Conservation (phyloP, 2,888 invertebrate species). For the Drosophila tripunctata region DNA sequence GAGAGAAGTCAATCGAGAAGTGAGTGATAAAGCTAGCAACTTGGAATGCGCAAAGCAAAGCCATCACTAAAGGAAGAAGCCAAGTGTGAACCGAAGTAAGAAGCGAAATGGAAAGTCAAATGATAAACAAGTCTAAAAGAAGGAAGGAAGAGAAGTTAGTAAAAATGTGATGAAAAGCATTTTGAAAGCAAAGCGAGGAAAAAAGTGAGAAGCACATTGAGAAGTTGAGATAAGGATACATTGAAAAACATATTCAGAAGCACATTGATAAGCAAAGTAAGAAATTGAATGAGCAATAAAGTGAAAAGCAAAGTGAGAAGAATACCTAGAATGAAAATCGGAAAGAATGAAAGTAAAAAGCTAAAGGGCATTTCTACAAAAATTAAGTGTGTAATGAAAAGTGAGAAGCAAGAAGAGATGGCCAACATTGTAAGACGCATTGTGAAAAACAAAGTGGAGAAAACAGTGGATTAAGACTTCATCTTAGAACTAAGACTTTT, state of each 20-base stretch:
- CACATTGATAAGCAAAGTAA: too few species aligned
- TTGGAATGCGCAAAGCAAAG: not conserved
- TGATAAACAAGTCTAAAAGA: not conserved
- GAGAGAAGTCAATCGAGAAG: constrained; percentile 10
- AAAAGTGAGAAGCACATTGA: not conserved
- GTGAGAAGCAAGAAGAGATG: not conserved
- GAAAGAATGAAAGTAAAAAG: not conserved
- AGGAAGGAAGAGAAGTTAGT: not conserved
- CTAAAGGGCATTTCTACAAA: too few species aligned
- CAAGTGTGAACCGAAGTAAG: not conserved
- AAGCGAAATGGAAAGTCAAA: not conserved
- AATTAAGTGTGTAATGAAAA: not conserved
- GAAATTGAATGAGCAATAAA: not conserved
- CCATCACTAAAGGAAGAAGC: not conserved
- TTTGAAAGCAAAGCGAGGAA: not conserved
- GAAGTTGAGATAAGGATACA: not conserved
- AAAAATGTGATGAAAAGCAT: not conserved
- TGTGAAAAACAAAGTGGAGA: not conserved
- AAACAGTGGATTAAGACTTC: too few species aligned
- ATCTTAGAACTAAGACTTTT: too few species aligned
- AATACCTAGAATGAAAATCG: not conserved
- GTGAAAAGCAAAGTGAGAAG: not conserved
- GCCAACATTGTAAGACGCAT: not conserved
- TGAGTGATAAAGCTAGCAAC: constrained; percentile 1
- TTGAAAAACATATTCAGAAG: not conserved